Base-by-base conservation (phyloP, 2,797 vertebrate genomes). In the Gallinago stenura region DNA sequence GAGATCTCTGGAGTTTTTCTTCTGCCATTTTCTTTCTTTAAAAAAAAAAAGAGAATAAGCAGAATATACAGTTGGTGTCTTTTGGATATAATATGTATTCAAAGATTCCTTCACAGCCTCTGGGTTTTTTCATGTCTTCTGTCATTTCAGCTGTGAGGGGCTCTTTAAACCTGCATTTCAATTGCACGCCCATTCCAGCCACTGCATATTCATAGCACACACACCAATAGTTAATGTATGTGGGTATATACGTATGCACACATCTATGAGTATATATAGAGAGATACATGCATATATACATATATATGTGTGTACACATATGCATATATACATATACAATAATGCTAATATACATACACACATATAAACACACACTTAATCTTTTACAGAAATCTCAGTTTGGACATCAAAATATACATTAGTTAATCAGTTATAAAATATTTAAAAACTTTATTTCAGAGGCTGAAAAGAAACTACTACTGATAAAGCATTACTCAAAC, bases 331-430 rank as follows among this genome's bases (percentile, higher is more conserved):
- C 77, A 79, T 85, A 87, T 51, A 96, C 80, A 89, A 39, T 85
- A 95, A 96, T 94, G 93, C 89, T 86, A 91, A 95, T 95, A 97
- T 91, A 96, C 92, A 97, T 88, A 97, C 96, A 90, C 87, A 95
- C 97, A 96, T 97, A 97, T 97, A 97, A 96, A 97, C 93, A 97
- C 93, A 95, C 96, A 97, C 96, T 96, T 97, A 53, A 88, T 96
- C 97, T 97, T 97, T 89, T 97, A 98, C 96, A 98, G 97, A 97
- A 97, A 97, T 97, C 96, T 97, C 94, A 96, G 93, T 94, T 95
- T 97, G 97, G 97, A 98, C 98, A 97, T 97, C 96, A 98, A 98
- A 98, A 98, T 98, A 98, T 97, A 98, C 97, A 97, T 98, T 89
- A 97, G 66, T 91, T 96, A 83, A 87, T 92, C 83, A 96, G 96